phyloP scores from a whole-genome alignment of 1,140 invertebrate genomes.

The Drosophila ananassae region DNA sequence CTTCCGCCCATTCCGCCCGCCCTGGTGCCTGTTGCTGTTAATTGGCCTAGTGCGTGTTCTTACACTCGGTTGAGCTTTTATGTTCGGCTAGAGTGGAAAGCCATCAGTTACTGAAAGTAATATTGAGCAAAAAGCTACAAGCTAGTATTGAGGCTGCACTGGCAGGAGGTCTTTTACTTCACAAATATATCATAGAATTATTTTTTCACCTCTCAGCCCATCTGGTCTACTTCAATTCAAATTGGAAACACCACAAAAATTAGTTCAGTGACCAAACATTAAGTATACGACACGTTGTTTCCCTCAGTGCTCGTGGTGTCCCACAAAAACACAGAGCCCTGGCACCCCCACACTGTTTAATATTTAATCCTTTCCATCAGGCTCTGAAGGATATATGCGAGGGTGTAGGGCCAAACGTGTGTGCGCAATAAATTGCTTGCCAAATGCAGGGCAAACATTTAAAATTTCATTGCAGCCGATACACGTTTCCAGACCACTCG shows the following conservation, averaged over 20 bases:
- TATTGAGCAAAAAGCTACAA: too few relatives aligned
- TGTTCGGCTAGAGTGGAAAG: constrained; percentile 8
- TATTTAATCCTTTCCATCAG: constrained; percentile 32
- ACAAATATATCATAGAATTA: too few relatives aligned
- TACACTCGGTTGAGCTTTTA: constrained; percentile 55
- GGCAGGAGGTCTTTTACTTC: too few relatives aligned
- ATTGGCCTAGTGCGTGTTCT: constrained; percentile 75
- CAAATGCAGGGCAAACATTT: constrained; percentile 59
- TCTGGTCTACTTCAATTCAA: too few relatives aligned
- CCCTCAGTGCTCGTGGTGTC: neutral
- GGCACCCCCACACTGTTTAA: constrained; percentile 27
- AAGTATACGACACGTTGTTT: neutral
- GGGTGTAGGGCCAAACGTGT: constrained; percentile 14
- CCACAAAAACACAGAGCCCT: constrained; percentile 12
- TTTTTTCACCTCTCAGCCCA: too few relatives aligned
- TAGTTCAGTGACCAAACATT: too few relatives aligned
- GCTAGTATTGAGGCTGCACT: too few relatives aligned
- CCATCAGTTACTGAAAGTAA: neutral
- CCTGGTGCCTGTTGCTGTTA: constrained; percentile 66
- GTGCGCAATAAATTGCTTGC: constrained; percentile 64
- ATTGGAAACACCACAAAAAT: too few relatives aligned
- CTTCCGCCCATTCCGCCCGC: constrained; percentile 9
- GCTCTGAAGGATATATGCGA: constrained; percentile 43
- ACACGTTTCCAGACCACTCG: constrained; percentile 30
- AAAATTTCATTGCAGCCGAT: constrained; percentile 53